Base-by-base conservation (phyloP, 2,888 invertebrate species). In the Coelopa pilipes region DNA sequence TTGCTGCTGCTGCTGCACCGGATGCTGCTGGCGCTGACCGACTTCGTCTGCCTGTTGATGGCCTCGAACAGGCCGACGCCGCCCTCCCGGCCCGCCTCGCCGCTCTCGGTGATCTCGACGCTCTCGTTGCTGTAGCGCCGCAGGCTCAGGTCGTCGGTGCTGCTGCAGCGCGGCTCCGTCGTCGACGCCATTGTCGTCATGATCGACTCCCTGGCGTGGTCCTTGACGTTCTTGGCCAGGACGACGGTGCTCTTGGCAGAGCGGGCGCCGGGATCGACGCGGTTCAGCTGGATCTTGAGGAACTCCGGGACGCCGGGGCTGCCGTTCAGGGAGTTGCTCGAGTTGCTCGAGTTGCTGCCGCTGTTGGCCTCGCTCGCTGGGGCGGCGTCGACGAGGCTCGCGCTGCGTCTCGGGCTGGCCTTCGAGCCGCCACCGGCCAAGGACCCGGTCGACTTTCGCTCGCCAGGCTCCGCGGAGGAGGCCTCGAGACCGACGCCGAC, bases 271-370 rank as follows among this genome's bases (percentile, higher is more conserved):
- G 89, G 88, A 80, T 93, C 93, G 9, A 93, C 92, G 83, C 91
- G 91, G 82, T 93, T 92, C 63, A 93, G 82, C 84, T 93, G 93
- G 73, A 92, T 91, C 81, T 92, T 91, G 76, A 93, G 87, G 82
- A 93, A 93, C 83, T 93, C 93, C 0, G 93, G 92, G 13, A 92
- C 88, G 45, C 11, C 93, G 0, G 93, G 92, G 15, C 70, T 69
- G 0, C 53, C 4, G 1, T 74, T 65, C 19, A 84, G 85, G 34
- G 80, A 55, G 24, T 81, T 79, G 67, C 78, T 82, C 1, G 84
- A 81, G 17, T 81, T 81, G 19, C 47, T 72, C 47, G 72, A 45
- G 46, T 70, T 72, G 21, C 69, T 65, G 15, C 47, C 47, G 7
- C 24, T 17, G n/a, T 70, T 59, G 13, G 49, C 13, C 15, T 59